These are phyloP conservation scores for Portunus trituberculatus DNA, from an alignment of 1,140 invertebrate genomes.

Conservation along the genomic window DNA sequence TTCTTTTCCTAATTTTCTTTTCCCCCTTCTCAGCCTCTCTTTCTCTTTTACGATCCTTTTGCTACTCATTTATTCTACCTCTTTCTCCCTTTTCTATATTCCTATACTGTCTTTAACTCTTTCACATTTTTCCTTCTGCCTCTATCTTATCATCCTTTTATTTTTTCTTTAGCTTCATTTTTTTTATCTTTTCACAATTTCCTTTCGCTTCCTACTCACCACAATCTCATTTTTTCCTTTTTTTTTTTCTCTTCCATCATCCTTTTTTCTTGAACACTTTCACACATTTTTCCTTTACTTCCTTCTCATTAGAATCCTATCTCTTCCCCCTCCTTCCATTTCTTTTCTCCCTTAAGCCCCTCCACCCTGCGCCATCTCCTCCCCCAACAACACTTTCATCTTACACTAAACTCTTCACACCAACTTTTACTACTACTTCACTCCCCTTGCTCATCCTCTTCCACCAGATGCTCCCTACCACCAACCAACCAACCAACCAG, in stretches of 20 bases:
- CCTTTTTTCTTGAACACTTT: neutral
- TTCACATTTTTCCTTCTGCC: neutral
- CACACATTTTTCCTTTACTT: neutral
- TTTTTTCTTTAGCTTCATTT: neutral
- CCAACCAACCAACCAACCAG: too few relatives aligned
- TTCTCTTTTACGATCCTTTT: neutral
- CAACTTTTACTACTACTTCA: too few relatives aligned
- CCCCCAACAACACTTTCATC: neutral
- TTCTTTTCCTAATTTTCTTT: neutral
- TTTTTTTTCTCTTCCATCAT: neutral
- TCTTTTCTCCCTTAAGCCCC: neutral
- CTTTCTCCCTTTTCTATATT: neutral
- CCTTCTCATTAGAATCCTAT: neutral
- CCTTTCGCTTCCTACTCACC: neutral
- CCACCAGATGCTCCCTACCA: too few relatives aligned
- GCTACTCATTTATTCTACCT: neutral
- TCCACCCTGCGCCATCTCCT: neutral
- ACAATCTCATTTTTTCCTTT: neutral
- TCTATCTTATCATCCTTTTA: neutral
- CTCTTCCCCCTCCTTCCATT: neutral
- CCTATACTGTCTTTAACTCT: neutral
- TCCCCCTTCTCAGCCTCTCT: neutral
- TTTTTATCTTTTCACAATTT: neutral
- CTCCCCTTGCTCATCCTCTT: too few relatives aligned
- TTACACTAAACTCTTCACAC: neutral